Conservation (phyloP, 2,888 invertebrate species). For the Arctia plantaginis region DNA sequence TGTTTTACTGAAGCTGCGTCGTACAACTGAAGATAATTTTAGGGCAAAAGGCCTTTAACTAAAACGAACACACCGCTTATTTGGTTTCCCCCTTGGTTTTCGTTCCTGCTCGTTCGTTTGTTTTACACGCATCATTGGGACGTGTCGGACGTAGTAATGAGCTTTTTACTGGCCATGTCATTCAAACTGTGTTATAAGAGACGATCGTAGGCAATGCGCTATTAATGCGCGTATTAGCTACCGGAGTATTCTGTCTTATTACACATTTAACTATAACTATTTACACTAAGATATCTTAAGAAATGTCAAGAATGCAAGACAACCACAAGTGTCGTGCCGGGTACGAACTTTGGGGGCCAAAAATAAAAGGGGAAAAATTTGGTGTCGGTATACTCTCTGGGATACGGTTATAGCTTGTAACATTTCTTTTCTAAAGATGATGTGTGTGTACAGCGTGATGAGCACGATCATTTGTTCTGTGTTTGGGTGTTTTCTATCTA, state of each 20-base stretch:
- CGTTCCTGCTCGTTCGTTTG: background rate
- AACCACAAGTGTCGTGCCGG: background rate
- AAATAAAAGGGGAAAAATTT: background rate
- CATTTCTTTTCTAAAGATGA: background rate
- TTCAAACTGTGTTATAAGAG: constrained; percentile 59
- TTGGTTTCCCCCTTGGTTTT: background rate
- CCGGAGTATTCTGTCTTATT: background rate
- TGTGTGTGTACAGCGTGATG: background rate
- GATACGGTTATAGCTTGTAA: background rate
- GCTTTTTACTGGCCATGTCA: constrained; percentile 49
- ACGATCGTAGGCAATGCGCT: constrained; percentile 50
- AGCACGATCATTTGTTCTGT: too few species aligned
- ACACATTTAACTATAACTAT: constrained; percentile 20
- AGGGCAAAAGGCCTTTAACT: too few species aligned
- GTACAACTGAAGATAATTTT: too few species aligned
- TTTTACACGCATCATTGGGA: background rate
- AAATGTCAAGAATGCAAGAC: too few species aligned
- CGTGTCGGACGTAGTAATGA: constrained; percentile 39
- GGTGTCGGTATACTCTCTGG: background rate
- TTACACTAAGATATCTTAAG: background rate
- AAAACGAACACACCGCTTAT: too few species aligned
- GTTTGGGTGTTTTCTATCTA: too few species aligned
- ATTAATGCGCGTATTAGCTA: constrained; percentile 38
- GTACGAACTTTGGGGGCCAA: background rate
- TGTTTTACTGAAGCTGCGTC: too few species aligned